Conservation (phyloP, 2,888 invertebrate genomes). For the Colostygia pectinataria region DNA sequence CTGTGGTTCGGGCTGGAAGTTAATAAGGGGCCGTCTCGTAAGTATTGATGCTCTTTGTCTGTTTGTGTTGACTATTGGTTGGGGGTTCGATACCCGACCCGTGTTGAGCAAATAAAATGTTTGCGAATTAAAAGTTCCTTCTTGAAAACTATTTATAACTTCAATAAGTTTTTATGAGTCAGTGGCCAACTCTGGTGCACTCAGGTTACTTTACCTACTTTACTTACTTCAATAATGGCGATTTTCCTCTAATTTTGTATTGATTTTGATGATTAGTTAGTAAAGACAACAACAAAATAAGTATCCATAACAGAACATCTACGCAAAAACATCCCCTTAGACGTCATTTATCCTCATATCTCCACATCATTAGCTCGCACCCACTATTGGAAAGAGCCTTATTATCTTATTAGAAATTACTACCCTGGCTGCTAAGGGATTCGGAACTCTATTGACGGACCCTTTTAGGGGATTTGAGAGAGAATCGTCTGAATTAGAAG, state of each 20-base stretch:
- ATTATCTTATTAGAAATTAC: slow-evolving; percentile 72
- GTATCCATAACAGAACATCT: slow-evolving; percentile 24
- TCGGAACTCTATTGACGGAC: slow-evolving; percentile 34
- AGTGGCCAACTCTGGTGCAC: no score
- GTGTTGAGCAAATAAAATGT: slow-evolving; percentile 13
- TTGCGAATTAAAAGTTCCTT: background rate
- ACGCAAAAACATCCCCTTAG: slow-evolving; percentile 26
- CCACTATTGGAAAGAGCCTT: slow-evolving; percentile 63
- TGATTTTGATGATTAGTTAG: no score
- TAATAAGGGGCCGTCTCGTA: slow-evolving; percentile 35
- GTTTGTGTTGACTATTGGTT: slow-evolving; percentile 41
- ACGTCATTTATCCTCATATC: slow-evolving; percentile 50
- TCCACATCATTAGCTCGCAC: slow-evolving; percentile 52
- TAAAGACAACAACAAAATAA: background rate
- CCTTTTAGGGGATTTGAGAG: slow-evolving; percentile 26
- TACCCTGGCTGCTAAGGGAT: slow-evolving; percentile 40
- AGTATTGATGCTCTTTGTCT: slow-evolving; percentile 42
- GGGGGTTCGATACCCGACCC: slow-evolving; percentile 26
- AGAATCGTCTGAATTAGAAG: slow-evolving; percentile 45
- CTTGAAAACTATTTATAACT: no score
- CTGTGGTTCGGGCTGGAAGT: slow-evolving; percentile 29
- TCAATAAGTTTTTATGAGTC: no score
- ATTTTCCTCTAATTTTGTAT: no score
- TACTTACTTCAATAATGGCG: no score
- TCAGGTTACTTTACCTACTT: no score